Base-by-base conservation (phyloP, 2,113 vertebrate genomes). In the Mystacornis crossleyi region DNA sequence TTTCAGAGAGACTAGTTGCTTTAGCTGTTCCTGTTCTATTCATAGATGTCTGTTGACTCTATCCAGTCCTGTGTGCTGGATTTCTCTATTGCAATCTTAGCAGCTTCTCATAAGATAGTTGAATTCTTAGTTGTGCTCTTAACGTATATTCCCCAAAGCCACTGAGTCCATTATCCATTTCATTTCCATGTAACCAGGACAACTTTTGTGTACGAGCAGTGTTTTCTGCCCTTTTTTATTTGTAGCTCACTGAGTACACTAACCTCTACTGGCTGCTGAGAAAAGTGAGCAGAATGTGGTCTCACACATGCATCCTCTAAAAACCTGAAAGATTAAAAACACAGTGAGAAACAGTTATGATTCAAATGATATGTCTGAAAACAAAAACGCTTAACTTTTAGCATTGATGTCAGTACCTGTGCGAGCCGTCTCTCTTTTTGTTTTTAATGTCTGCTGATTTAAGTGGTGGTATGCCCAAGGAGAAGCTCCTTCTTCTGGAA, bases 251-350 rank as follows among this genome's bases (percentile, higher is more conserved):
- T 42, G 26, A 5, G 8, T 53, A 40, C 51, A 91, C 82, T 42
- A 75, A 94, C 91, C 90, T 97, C 91, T 84, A 62, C n/a, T 95
- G 65, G 67, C 75, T 91, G 42, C 62, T 73, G 48, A 31, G 28
- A 57, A 26, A 34, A 64, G 38, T 42, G 72, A 93, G 69, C 61
- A 45, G 67, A 60, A 95, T 66, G 69, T 91, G 70, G 81, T 83
- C 73, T 94, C 75, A 54, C n/a, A n/a, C 51, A 23, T 53, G 15
- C 40, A 38, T 80, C 85, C 83, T 97, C 85, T 55, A 58, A 82
- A 97, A 90, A 91, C 18, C 81, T 95, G 48, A 45, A 96, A 86
- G 36, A 57, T 93, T 74, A 88, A 92, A 81, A 58, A 43, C 50
- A 86, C 36, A 23, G n/a, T 70, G 50, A 81, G 78, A 94, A 93